A percentile compares a stretch with the other conserved stretches of the same genome.
Evolutionary conservation across 2,113 vertebrate species (phyloP).

Genomic region (Xiphophorus maculatus): DNA sequence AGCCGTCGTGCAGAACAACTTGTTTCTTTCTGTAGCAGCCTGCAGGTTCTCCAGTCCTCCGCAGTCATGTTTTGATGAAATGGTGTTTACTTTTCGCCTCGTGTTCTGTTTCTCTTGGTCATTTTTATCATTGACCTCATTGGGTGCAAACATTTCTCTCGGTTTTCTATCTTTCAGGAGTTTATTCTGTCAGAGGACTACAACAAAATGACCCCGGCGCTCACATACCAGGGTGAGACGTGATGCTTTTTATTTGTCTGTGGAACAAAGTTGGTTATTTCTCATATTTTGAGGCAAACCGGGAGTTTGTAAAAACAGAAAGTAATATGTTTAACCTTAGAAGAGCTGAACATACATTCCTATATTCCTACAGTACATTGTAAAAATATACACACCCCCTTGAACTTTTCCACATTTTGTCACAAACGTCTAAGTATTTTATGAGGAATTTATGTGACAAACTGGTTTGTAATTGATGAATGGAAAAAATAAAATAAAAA

Average conservation of each 20-base stretch:
- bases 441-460: too few species aligned
- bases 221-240: conserved; percentile 91
- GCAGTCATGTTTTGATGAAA: background rate
- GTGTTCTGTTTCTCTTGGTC: background rate
- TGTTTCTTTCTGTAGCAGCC: background rate
- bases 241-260: conserved; percentile 1
- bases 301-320: background rate
- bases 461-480: too few species aligned
- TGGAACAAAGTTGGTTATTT: background rate
- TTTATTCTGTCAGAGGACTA: conserved; percentile 97
- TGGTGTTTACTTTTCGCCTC: background rate
- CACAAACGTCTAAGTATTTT: background rate
- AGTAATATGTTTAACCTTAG: background rate
- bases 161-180: conserved; percentile 82
- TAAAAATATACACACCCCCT: too few species aligned
- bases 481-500: too few species aligned
- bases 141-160: conserved; percentile 1
- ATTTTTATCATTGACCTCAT: background rate
- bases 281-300: conserved; percentile 2
- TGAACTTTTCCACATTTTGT: background rate
- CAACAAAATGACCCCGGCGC: conserved; percentile 93
- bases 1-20: background rate
- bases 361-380: background rate
- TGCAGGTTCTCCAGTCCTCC: background rate
- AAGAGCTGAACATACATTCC: background rate